These are phyloP conservation scores for Goniozus legneri DNA, from an alignment of 1,140 invertebrate species.

Conservation along the genomic window DNA sequence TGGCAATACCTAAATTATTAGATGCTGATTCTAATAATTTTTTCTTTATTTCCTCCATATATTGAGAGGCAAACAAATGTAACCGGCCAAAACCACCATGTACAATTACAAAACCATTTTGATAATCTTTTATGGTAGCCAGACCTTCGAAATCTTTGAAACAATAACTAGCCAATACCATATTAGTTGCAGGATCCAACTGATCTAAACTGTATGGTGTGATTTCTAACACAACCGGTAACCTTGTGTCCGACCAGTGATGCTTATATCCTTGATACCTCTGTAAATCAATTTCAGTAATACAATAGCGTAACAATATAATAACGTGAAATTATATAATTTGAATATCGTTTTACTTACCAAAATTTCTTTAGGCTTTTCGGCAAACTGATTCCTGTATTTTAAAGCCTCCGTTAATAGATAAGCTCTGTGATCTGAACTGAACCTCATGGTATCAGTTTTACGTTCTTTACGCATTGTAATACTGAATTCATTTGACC, in stretches of 20 bases:
- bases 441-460: constrained; percentile 93
- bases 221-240: constrained; percentile 86
- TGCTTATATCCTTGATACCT: constrained; percentile 89
- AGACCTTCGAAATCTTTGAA: constrained; percentile 91
- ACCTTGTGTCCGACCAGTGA: constrained; percentile 89
- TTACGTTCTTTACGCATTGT: constrained; percentile 88
- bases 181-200: constrained; percentile 78
- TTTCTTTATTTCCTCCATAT: constrained; percentile 82
- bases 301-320: too few species aligned
- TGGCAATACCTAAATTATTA: constrained; percentile 75
- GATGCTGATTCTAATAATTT: constrained; percentile 79
- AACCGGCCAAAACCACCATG: constrained; percentile 82
- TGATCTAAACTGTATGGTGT: constrained; percentile 87
- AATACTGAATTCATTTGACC: constrained; percentile 75
- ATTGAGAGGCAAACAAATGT: constrained; percentile 83
- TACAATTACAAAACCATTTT: constrained; percentile 83
- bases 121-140: constrained; percentile 66
- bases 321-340: not conserved
- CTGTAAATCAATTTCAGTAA: constrained; percentile 54
- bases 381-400: constrained; percentile 74
- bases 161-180: constrained; percentile 79
- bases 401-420: constrained; percentile 88
- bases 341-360: constrained; percentile 51
- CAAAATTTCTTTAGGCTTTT: constrained; percentile 72
- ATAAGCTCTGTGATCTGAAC: constrained; percentile 91